phyloP scores from a whole-genome alignment of 2,113 vertebrate species.

The Speoplatyrhinus poulsoni region DNA sequence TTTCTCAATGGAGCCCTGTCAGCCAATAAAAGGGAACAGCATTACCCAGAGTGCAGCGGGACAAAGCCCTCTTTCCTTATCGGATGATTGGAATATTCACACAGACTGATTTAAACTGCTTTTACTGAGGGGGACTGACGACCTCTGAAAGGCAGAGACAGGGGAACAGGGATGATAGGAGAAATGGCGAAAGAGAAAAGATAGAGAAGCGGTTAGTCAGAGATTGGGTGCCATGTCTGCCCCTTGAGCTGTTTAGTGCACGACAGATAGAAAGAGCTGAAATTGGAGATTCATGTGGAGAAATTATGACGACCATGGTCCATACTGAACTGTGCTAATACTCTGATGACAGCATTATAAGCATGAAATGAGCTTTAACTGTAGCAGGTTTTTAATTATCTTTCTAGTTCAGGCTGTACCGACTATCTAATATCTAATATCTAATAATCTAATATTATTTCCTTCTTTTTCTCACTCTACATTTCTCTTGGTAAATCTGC shows the following conservation, averaged over 20 bases:
- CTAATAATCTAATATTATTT: no score
- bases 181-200: neutral
- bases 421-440: no score
- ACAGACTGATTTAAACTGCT: conserved; percentile 66
- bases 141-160: conserved; percentile 46
- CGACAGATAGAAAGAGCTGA: conserved; percentile 34
- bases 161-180: conserved; percentile 27
- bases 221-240: conserved; percentile 10
- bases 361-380: conserved; percentile 22
- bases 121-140: conserved; percentile 59
- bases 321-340: conserved; percentile 3
- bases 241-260: conserved; percentile 47
- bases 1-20: conserved; percentile 72
- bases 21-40: conserved; percentile 72
- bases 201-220: neutral
- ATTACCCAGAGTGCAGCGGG: conserved; percentile 73
- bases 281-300: conserved; percentile 33
- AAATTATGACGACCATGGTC: neutral
- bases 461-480: neutral
- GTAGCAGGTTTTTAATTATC: neutral
- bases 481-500: conserved; percentile 1
- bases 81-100: conserved; percentile 70
- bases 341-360: neutral
- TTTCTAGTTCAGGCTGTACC: neutral
- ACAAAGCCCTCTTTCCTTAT: conserved; percentile 68